phyloP scores from a whole-genome alignment of 2,113 vertebrate species.

The Lophura nycthemera region DNA sequence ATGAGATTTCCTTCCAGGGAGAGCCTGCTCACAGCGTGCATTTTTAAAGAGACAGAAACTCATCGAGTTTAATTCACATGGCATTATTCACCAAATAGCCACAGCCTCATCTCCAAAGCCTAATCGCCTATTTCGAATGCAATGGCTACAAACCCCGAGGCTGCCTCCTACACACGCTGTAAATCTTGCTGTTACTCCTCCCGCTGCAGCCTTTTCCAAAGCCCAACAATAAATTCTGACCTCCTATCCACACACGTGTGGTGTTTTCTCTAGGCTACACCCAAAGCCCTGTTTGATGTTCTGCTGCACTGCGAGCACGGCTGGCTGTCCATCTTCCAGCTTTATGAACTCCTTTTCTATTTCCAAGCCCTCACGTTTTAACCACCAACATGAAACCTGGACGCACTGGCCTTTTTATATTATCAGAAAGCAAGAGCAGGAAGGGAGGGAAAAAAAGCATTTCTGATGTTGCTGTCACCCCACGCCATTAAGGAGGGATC shows the following conservation, averaged over 20 bases:
- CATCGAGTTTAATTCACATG: slow-evolving; percentile 1
- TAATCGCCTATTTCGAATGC: slow-evolving; percentile 29
- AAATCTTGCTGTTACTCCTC: background rate
- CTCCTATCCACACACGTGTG: background rate
- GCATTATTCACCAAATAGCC: slow-evolving; percentile 57
- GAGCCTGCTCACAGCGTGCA: background rate
- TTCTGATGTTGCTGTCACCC: background rate
- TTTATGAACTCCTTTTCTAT: background rate
- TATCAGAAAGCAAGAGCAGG: background rate
- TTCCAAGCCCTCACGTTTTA: background rate
- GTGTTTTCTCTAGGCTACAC: background rate
- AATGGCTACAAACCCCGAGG: background rate
- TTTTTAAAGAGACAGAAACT: slow-evolving; percentile 52
- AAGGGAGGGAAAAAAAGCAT: background rate
- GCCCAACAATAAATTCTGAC: slow-evolving; percentile 2
- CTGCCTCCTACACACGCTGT: background rate
- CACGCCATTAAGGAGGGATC: background rate
- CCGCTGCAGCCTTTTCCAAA: background rate
- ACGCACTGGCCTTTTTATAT: background rate
- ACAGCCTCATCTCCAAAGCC: slow-evolving; percentile 28
- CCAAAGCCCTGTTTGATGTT: background rate
- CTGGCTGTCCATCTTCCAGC: background rate
- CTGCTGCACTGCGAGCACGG: accelerated
- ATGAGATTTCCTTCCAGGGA: slow-evolving; percentile 15
- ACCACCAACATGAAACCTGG: background rate